Evolutionary conservation across 2,113 vertebrate genomes (phyloP), one percentile per base, ranked within the genome.

Genomic region (Rutilus rutilus): DNA sequence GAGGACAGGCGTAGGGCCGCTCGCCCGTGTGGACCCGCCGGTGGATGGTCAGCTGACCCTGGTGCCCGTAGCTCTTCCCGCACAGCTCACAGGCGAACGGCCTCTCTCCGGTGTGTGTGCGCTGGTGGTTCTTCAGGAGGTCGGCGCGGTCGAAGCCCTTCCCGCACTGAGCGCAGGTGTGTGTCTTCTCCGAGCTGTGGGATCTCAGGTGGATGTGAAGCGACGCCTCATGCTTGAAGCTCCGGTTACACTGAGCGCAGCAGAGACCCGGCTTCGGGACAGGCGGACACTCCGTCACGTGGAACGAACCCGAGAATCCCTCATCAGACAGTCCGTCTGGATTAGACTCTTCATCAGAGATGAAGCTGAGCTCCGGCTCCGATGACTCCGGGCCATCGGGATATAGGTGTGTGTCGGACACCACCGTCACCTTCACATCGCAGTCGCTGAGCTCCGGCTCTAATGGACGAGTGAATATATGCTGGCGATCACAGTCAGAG

Each of bases 1-100:
- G 19, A 0, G 89, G 84, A 87, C 95, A 95, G 60, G 86, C 85
- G 54, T 94, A 95, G 0, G 94, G 95, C 74, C 92, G 91, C 86
- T 95, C 95, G 0, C 94, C 94, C 0, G 94, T 95, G 91, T 95
- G 95, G n/a, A 90, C 64, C 3, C 94, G 90, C 39, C 92, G 92
- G 88, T 95, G 94, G 47, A 93, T 92, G 59, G 92, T 87, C n/a
- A 95, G 93, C 91, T 94, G 94, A 8, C 93, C 92, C 45, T 91
- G 90, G 52, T 94, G 91, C 9, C 92, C 89, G 9, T 94, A 95
- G 0, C 91, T 94, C 88, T 95, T 95, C 7, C 77, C 92, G 60
- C 95, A 95, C 6, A 93, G 45, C 82, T 87, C 90, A 89, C 94
- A 95, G 89, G 84, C 21, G 50, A 91, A 94, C 0, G 94, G 94